These are phyloP conservation scores for Phalacrocorax aristotelis DNA, from an alignment of 2,113 vertebrate genomes.

Conservation along the genomic window DNA sequence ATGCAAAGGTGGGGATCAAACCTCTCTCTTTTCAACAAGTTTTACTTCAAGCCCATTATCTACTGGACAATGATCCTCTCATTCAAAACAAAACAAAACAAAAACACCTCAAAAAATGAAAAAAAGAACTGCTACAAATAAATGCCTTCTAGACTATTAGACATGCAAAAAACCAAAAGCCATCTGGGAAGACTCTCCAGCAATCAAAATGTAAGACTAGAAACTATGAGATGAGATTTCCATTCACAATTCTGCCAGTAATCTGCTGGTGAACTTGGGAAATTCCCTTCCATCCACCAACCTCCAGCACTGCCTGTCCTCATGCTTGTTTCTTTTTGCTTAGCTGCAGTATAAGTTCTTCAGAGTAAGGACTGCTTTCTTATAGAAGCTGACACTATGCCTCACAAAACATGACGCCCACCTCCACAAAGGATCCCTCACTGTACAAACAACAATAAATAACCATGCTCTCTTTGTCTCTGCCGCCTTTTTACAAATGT, in stretches of 20 bases:
- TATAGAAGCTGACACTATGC: not conserved
- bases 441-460: not conserved
- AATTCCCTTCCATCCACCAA: not conserved
- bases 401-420: fast-evolving
- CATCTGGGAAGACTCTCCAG: not conserved
- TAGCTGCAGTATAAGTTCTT: not conserved
- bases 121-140: not conserved
- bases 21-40: not conserved
- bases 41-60: not conserved
- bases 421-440: not conserved
- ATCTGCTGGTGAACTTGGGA: not conserved
- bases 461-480: not conserved
- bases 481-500: not conserved
- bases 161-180: not conserved
- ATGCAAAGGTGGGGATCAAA: not conserved
- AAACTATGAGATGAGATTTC: not conserved
- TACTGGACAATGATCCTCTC: not conserved
- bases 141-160: not conserved
- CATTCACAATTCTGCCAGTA: not conserved
- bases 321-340: not conserved
- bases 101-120: not conserved
- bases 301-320: not conserved
- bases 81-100: not conserved
- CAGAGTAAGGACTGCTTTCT: not conserved
- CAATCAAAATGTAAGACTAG: not conserved